Evolutionary conservation across 2,113 vertebrate genomes (phyloP), one percentile per base, ranked within the genome.

Genomic region (Zosterops japonicus): DNA sequence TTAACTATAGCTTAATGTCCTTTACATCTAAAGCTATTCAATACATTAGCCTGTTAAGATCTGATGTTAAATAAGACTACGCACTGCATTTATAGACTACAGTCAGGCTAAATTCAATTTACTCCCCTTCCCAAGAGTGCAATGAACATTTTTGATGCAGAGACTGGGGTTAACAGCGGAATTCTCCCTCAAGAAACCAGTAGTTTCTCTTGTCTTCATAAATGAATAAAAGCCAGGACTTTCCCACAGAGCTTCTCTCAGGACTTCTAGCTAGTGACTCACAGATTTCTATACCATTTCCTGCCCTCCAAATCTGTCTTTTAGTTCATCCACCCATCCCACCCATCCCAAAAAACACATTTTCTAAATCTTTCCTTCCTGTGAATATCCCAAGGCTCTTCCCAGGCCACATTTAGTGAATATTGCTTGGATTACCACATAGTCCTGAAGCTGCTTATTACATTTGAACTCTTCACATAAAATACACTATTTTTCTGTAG

Each of bases 41-140:
- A 29, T 29, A 39, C 18, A 35, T 93, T 52, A 90, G 13, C 46
- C 31, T 80, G 77, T 71, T 77, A 90, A 92, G 53, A 60, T 33
- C 29, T 82, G 15, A 57, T 53, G 23, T 77, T 90, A 59, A 83
- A 72, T 72, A 85, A 90, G 50, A 25, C 36, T 72, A 29, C 33
- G 24, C 12, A 79, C 14, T 80, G 49, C 55, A 33, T 85, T 83
- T 92, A 76, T 35, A 71, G 57, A 33, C 75, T 89, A 16, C 41
- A 69, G 15, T 61, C 52, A 90, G 19, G 46, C 41, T 89, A 80
- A 94, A 95, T 65, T 72, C 31, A 92, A 65, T 94, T 92, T 88
- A 14, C 8, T 83, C 20, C 41, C 9, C 3, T 72, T 94, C 46
- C 63, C 83, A 87, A 50, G 59, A 72, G 23, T 29, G 28, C 63